These are phyloP conservation scores for Ptiloglossa arizonensis DNA, from an alignment of 1,140 invertebrate species.

Conservation along the genomic window DNA sequence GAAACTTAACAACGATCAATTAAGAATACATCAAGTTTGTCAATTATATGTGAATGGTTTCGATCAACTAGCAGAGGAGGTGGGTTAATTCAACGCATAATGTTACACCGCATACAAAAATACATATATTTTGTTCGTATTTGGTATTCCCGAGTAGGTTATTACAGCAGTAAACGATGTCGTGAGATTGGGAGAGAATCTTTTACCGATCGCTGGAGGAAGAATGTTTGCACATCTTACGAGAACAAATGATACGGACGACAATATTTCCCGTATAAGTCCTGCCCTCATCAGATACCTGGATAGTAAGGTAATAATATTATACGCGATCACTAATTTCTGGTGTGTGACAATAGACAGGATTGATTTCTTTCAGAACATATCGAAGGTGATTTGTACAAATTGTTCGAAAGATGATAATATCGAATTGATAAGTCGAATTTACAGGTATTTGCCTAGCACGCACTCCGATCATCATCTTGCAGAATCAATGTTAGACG, in stretches of 20 bases:
- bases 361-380: slow-evolving; percentile 64
- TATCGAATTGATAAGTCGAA: slow-evolving; percentile 73
- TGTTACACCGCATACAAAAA: not conserved
- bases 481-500: slow-evolving; percentile 76
- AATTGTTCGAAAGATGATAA: slow-evolving; percentile 77
- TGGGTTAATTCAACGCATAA: slow-evolving; percentile 72
- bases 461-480: slow-evolving; percentile 75
- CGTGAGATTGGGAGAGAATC: slow-evolving; percentile 84
- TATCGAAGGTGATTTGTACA: slow-evolving; percentile 70
- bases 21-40: slow-evolving; percentile 89
- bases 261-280: slow-evolving; percentile 86
- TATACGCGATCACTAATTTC: not conserved
- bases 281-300: slow-evolving; percentile 87
- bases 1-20: slow-evolving; percentile 88
- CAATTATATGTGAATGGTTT: slow-evolving; percentile 90
- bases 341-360: not conserved
- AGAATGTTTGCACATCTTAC: slow-evolving; percentile 86
- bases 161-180: slow-evolving; percentile 85
- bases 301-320: slow-evolving; percentile 84
- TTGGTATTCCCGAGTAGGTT: slow-evolving; percentile 75
- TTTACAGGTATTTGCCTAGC: slow-evolving; percentile 73
- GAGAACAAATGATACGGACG: slow-evolving; percentile 82
- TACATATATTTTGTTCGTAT: not conserved
- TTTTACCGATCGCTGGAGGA: slow-evolving; percentile 88
- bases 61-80: slow-evolving; percentile 89